A percentile compares a stretch with the other conserved stretches of the same genome.
These are phyloP conservation scores for Amphipyra tragopoginis DNA, from an alignment of 2,888 invertebrate species.

Conservation along the genomic window DNA sequence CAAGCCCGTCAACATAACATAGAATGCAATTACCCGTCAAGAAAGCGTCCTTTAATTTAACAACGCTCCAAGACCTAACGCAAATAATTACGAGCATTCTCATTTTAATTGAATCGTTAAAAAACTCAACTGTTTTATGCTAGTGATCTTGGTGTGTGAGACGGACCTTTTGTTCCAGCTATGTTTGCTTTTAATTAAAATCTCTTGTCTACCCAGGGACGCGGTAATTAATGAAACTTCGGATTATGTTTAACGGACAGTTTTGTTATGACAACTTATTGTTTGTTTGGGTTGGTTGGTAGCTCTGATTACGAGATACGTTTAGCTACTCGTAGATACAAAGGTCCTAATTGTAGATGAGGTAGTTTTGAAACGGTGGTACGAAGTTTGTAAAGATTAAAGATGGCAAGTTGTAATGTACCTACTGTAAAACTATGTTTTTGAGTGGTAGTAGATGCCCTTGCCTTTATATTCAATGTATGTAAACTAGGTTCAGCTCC, in stretches of 20 bases:
- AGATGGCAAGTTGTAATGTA: too few species aligned
- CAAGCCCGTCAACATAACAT: conserved; percentile 7
- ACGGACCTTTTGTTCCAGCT: conserved; percentile 57
- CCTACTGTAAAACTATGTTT: too few species aligned
- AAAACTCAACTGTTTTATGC: conserved; percentile 48
- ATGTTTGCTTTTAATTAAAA: conserved; percentile 77
- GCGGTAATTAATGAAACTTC: conserved; percentile 56
- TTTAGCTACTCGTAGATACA: neutral
- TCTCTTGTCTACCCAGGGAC: conserved; percentile 54
- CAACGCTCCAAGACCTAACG: conserved; percentile 9
- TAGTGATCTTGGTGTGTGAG: conserved; percentile 43
- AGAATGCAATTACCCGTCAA: conserved; percentile 26
- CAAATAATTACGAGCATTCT: conserved; percentile 21
- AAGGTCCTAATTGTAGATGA: neutral
- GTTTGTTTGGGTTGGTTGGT: conserved; percentile 41
- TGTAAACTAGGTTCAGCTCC: too few species aligned
- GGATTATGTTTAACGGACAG: conserved; percentile 44
- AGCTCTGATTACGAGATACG: conserved; percentile 13
- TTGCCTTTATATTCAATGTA: too few species aligned
- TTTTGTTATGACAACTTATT: conserved; percentile 53
- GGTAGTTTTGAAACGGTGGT: neutral
- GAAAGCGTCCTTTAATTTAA: conserved; percentile 10
- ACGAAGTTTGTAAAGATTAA: neutral
- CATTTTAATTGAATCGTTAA: conserved; percentile 55
- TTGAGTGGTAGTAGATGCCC: too few species aligned